phyloP scores from a whole-genome alignment of 2,888 invertebrate species.

The Rhabditoides inermis region DNA sequence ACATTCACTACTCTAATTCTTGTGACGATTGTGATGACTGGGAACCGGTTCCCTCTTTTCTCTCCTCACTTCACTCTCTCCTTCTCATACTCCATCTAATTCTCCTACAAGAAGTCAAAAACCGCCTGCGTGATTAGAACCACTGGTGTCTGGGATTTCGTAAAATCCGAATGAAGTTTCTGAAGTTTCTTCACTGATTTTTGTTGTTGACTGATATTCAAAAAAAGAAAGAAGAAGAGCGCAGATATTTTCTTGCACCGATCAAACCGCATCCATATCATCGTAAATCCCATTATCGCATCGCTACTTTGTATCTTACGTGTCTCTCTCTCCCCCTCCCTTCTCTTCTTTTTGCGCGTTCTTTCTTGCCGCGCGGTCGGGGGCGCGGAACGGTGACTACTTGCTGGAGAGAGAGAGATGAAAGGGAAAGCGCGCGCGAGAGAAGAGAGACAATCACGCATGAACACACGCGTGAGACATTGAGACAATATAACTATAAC shows the following conservation, averaged over 20 bases:
- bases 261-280: background rate
- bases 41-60: no score
- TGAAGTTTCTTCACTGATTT: background rate
- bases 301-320: background rate
- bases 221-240: background rate
- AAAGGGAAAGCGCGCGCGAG: background rate
- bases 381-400: no score
- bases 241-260: background rate
- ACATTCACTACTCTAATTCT: no score
- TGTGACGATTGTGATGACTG: no score
- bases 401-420: background rate
- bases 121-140: no score
- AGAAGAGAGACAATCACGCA: background rate
- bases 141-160: background rate
- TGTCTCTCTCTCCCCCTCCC: background rate
- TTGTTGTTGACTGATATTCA: background rate
- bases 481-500: no score
- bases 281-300: background rate
- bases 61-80: no score
- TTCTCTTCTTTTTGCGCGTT: background rate
- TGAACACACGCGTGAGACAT: no score
- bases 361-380: no score
- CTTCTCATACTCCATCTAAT: no score
- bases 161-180: background rate
- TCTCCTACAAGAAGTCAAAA: no score